These are phyloP conservation scores for Tetragnatha versicolor DNA, from an alignment of 1,140 invertebrate genomes.

Conservation along the genomic window DNA sequence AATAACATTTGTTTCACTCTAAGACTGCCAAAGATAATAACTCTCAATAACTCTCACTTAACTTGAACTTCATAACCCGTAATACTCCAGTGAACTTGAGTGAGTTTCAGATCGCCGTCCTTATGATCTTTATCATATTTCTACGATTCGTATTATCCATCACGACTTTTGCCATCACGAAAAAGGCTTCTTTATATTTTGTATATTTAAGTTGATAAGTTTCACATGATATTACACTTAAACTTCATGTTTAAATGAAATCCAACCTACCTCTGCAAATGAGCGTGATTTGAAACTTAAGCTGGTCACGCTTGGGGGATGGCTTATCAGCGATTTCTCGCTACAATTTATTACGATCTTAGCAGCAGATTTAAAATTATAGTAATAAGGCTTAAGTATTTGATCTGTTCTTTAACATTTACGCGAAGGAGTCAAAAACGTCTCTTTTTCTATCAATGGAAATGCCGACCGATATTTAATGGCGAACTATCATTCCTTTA, in stretches of 20 bases:
- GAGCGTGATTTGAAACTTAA: slow-evolving; percentile 52
- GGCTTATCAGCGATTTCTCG: slow-evolving; percentile 32
- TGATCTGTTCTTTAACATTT: slow-evolving; percentile 24
- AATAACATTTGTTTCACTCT: background rate
- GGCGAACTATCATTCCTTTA: too few species aligned
- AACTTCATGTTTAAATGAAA: slow-evolving; percentile 53
- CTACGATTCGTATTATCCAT: slow-evolving; percentile 47
- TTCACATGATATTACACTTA: slow-evolving; percentile 55
- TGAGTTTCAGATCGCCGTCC: slow-evolving; percentile 21
- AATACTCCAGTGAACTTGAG: slow-evolving; percentile 20
- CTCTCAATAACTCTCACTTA: slow-evolving; percentile 34
- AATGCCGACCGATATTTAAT: too few species aligned
- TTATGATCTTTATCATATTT: slow-evolving; percentile 49
- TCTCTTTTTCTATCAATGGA: too few species aligned
- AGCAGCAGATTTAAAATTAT: slow-evolving; percentile 25
- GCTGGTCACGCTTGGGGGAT: slow-evolving; percentile 31
- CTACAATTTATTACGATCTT: slow-evolving; percentile 49
- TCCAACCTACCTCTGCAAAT: slow-evolving; percentile 40
- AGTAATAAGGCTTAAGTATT: slow-evolving; percentile 35
- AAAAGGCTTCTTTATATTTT: slow-evolving; percentile 44
- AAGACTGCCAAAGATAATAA: slow-evolving; percentile 16
- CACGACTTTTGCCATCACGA: slow-evolving; percentile 50
- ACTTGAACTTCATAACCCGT: slow-evolving; percentile 30
- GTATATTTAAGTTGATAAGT: slow-evolving; percentile 55
- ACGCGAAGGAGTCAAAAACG: background rate